Percentiles rank a stretch among this genome's conserved stretches.
Conservation (phyloP, 92 coral and sea anemone species). For the Epizoanthus rinbou region DNA sequence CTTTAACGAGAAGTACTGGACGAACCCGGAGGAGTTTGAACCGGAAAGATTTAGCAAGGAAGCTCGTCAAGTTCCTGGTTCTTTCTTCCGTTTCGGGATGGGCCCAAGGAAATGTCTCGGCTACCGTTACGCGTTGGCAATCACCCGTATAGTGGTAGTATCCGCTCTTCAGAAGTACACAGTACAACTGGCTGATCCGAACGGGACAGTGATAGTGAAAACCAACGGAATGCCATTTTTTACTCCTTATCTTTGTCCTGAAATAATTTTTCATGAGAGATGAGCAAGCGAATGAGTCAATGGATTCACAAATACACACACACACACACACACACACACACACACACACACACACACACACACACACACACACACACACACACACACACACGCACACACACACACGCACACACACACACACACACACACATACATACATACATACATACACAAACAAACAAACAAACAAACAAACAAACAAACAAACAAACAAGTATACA, state of each 20-base stretch:
- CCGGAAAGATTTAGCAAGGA: conserved; percentile 81
- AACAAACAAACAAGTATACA: too few relatives aligned
- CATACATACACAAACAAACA: too few relatives aligned
- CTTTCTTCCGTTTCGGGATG: conserved; percentile 93
- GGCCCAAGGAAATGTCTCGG: conserved; percentile 94
- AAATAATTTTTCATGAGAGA: conserved; percentile 60
- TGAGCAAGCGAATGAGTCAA: not conserved
- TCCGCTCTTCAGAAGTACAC: conserved; percentile 70
- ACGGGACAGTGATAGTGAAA: conserved; percentile 54
- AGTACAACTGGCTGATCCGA: conserved; percentile 55
- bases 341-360: too few relatives aligned
- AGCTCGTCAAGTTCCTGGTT: conserved; percentile 66
- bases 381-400: too few relatives aligned
- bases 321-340: too few relatives aligned
- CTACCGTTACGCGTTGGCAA: conserved; percentile 87
- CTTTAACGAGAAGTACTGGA: conserved; percentile 79
- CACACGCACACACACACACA: too few relatives aligned
- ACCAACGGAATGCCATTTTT: conserved; percentile 75
- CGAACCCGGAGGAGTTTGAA: conserved; percentile 73
- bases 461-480: too few relatives aligned
- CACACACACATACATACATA: too few relatives aligned
- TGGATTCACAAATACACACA: too few relatives aligned
- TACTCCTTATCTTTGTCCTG: conserved; percentile 85
- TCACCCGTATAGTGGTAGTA: conserved; percentile 74
- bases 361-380: too few relatives aligned